phyloP scores from a whole-genome alignment of 1,140 invertebrate genomes.

The Trichonephila inaurata region DNA sequence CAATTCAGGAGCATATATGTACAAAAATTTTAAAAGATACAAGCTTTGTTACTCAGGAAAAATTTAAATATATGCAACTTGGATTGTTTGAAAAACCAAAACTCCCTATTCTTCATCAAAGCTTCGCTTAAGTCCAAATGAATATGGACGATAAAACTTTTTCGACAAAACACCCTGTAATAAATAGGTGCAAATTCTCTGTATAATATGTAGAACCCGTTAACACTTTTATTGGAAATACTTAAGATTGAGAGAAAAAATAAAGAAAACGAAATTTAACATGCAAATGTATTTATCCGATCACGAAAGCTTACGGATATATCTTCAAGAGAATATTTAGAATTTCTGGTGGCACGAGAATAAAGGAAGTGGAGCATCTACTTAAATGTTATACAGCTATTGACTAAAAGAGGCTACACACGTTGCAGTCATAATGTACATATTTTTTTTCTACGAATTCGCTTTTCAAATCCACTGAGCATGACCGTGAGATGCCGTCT shows the following conservation, averaged over 20 bases:
- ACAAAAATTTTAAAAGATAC: background rate
- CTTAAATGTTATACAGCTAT: constrained; percentile 38
- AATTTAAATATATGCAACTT: no score
- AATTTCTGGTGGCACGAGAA: constrained; percentile 22
- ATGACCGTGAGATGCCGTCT: background rate
- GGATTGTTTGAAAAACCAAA: background rate
- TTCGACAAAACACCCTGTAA: background rate
- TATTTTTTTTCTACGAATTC: constrained; percentile 22
- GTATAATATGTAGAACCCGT: background rate
- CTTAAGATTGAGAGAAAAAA: background rate
- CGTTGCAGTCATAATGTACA: constrained; percentile 49
- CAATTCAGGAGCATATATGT: background rate
- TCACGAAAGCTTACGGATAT: constrained; percentile 37
- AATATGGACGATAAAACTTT: background rate
- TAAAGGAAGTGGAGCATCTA: constrained; percentile 1
- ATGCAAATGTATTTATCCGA: constrained; percentile 41
- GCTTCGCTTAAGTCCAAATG: background rate
- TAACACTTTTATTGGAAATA: constrained; percentile 27
- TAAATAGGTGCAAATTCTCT: background rate
- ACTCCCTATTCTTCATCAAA: background rate
- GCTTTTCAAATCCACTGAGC: constrained; percentile 53
- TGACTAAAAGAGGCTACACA: constrained; percentile 40
- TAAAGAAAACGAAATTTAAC: background rate
- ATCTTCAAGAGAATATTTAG: constrained; percentile 21
- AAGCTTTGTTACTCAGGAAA: no score